Base-by-base conservation (phyloP, 2,113 vertebrate species). In the Calypte anna region DNA sequence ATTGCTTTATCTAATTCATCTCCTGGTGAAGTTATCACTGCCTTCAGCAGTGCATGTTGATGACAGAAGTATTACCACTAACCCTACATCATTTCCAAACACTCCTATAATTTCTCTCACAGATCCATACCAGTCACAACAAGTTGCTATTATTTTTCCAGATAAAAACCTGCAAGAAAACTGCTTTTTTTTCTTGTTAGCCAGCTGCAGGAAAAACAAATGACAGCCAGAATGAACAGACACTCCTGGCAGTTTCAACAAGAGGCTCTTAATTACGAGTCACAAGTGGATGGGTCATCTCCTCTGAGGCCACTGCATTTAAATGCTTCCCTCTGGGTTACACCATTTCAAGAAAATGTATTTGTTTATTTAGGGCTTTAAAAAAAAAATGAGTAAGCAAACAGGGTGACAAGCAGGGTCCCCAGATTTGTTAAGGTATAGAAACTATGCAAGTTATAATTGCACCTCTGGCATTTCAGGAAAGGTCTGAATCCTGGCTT, bases 81-180 rank as follows among this genome's bases (percentile, higher is more conserved):
- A 48, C 0, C 1, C 48, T 69, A 62, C 57, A 14, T 50, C 57
- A 14, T 50, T 85, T 85, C 84, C 66, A 87, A 94, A 91, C 74
- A 79, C 8, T 46, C 75, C 81, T 77, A 8, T 66, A 82, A 91
- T 95, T 91, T 82, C 84, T 90, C 84, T 67, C 72, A 12, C 33
- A 48, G 53, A 91, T 85, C 90, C 53, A 70, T 74, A 91, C 44
- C 44, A 86, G 63, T 81, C 88, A 83, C 93, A 91, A 97, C 82
- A 95, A 85, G 94, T 91, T 88, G 79, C 82, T 81, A 68, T 70
- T 90, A 94, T 82, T 88, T 92, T 90, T 91, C 63, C 48, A 74
- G 76, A 90, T 40, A 82, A 94, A 94, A 96, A 94, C n/a, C 87
- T 68, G 30, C 28, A 88, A 86, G 70, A 86, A 93, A 77, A 83